A percentile compares a stretch with the other conserved stretches of the same genome.
phyloP scores from a whole-genome alignment of 2,888 invertebrate genomes.

The Leptura quadrifasciata region DNA sequence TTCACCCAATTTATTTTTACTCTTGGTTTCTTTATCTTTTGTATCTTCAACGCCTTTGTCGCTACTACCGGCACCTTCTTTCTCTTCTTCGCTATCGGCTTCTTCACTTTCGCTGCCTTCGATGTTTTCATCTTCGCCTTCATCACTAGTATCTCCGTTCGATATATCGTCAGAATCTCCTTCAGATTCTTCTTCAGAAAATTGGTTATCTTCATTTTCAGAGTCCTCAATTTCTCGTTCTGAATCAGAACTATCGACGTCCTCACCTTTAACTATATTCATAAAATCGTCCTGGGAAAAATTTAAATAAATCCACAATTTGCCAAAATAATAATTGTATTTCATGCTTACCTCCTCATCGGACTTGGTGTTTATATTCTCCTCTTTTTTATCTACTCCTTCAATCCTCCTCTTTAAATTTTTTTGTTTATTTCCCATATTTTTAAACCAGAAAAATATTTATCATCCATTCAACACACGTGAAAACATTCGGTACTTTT shows the following conservation, averaged over 20 bases:
- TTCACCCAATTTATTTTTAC: slow-evolving; percentile 42
- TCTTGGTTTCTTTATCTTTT: slow-evolving; percentile 58
- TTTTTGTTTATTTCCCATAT: slow-evolving; percentile 58
- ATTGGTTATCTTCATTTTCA: slow-evolving; percentile 69
- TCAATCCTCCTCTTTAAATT: slow-evolving; percentile 47
- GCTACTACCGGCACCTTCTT: slow-evolving; percentile 68
- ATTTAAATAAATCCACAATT: neutral
- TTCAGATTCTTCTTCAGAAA: slow-evolving; percentile 64
- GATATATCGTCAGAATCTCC: slow-evolving; percentile 67
- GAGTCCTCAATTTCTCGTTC: slow-evolving; percentile 64
- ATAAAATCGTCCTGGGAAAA: slow-evolving; percentile 53
- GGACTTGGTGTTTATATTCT: slow-evolving; percentile 27
- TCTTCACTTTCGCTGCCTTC: slow-evolving; percentile 75
- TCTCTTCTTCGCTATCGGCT: slow-evolving; percentile 57
- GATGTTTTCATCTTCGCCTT: slow-evolving; percentile 74
- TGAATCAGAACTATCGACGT: slow-evolving; percentile 73
- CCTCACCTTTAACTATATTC: slow-evolving; percentile 63
- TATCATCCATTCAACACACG: neutral
- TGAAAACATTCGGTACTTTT: neutral
- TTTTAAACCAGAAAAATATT: slow-evolving; percentile 20
- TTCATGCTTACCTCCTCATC: slow-evolving; percentile 51
- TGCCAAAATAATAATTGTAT: neutral
- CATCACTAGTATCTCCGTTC: slow-evolving; percentile 69
- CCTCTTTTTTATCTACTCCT: slow-evolving; percentile 16
- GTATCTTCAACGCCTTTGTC: slow-evolving; percentile 65